Conservation (phyloP, 2,113 vertebrate species). For the Oncorhynchus nerka region DNA sequence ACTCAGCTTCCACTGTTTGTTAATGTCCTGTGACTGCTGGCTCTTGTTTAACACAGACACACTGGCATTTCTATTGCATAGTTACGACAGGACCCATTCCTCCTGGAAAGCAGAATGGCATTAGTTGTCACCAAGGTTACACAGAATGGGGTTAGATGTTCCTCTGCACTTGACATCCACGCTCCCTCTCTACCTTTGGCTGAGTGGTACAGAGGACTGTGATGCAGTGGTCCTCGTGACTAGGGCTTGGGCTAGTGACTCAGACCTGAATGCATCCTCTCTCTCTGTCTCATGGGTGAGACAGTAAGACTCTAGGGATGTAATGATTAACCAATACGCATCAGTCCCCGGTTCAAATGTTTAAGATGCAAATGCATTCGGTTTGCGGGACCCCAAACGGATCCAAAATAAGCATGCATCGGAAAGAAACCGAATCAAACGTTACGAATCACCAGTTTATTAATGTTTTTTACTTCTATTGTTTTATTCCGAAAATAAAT, state of each 20-base stretch:
- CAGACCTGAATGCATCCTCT: slow-evolving; percentile 33
- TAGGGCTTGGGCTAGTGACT: slow-evolving; percentile 37
- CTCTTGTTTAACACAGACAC: slow-evolving; percentile 27
- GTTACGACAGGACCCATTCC: slow-evolving; percentile 45
- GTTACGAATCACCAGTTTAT: too few relatives aligned
- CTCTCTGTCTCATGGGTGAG: slow-evolving; percentile 10
- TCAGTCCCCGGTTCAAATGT: too few relatives aligned
- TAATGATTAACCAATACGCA: too few relatives aligned
- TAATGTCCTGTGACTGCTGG: slow-evolving; percentile 31
- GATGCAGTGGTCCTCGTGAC: slow-evolving; percentile 26
- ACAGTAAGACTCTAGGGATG: slow-evolving; percentile 8
- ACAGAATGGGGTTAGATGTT: slow-evolving; percentile 44
- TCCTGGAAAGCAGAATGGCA: slow-evolving; percentile 48
- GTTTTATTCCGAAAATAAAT: too few relatives aligned
- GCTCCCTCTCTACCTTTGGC: slow-evolving; percentile 17
- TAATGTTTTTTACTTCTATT: too few relatives aligned
- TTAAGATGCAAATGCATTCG: too few relatives aligned
- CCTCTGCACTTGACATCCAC: slow-evolving; percentile 35
- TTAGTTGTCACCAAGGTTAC: slow-evolving; percentile 30
- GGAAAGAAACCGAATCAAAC: too few relatives aligned
- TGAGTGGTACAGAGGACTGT: slow-evolving; percentile 26
- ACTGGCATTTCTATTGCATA: slow-evolving; percentile 30
- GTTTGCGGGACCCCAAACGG: too few relatives aligned
- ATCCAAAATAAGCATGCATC: too few relatives aligned
- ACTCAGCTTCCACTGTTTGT: not conserved